Evolutionary conservation across 2,113 vertebrate genomes (phyloP).

Genomic region (Megaleporinus macrocephalus): DNA sequence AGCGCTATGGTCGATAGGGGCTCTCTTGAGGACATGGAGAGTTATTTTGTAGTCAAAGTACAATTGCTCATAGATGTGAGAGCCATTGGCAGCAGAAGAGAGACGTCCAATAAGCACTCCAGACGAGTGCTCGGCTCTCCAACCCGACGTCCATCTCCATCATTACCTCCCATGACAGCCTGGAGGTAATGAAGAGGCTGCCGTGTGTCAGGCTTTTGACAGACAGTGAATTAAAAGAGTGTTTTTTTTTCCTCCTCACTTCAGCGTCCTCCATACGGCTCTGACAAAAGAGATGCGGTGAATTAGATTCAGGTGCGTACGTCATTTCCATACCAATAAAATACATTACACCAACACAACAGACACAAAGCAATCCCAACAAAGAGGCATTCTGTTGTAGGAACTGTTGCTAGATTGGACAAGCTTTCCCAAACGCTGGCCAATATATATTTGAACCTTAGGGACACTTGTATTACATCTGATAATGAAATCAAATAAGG

Average conservation of each 20-base stretch:
- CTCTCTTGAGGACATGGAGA: not conserved
- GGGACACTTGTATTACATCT: no score
- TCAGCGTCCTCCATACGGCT: conserved; percentile 55
- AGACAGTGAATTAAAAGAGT: conserved; percentile 66
- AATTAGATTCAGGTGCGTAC: not conserved
- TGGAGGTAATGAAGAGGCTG: conserved; percentile 59
- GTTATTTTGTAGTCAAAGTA: conserved; percentile 15
- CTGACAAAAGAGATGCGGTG: not conserved
- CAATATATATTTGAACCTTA: no score
- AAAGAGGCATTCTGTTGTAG: no score
- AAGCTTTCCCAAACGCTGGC: no score
- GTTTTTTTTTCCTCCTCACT: conserved; percentile 67
- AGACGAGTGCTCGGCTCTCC: conserved; percentile 23
- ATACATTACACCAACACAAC: no score
- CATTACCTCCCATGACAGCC: conserved; percentile 71
- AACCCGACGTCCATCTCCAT: conserved; percentile 55
- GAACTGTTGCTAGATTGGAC: no score
- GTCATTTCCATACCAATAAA: not conserved
- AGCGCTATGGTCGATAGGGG: not conserved
- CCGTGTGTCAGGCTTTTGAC: conserved; percentile 64
- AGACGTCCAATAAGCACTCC: conserved; percentile 12
- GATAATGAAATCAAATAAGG: no score
- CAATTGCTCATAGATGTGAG: conserved; percentile 4
- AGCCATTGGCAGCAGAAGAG: not conserved
- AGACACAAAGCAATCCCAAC: no score